phyloP scores from a whole-genome alignment of 2,888 invertebrate species.

The Lasioglossum leucozonium region DNA sequence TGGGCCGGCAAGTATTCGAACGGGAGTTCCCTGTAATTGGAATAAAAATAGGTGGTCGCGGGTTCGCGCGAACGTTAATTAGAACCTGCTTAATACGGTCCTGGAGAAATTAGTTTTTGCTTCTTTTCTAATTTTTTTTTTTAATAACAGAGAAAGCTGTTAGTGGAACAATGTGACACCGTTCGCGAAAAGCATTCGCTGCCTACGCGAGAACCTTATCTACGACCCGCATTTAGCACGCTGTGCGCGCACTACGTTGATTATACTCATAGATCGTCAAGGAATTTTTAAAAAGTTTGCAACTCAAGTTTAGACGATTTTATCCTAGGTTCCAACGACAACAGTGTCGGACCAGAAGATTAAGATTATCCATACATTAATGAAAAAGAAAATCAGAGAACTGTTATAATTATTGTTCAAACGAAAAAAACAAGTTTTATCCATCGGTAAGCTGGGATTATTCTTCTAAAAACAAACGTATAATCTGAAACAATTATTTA shows the following conservation, averaged over 20 bases:
- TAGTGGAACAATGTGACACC: background rate
- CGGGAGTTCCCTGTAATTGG: constrained; percentile 22
- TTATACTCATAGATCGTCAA: background rate
- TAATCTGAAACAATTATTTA: background rate
- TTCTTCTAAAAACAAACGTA: background rate
- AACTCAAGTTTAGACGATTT: background rate
- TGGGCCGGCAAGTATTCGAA: background rate
- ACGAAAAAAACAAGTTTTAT: background rate
- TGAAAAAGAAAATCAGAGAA: too few relatives aligned
- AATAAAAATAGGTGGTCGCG: constrained; percentile 19
- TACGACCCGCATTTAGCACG: background rate
- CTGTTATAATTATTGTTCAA: too few relatives aligned
- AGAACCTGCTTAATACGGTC: constrained; percentile 9
- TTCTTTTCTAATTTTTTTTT: too few relatives aligned
- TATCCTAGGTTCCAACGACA: background rate
- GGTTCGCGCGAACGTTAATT: constrained; percentile 18
- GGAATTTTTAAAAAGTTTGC: background rate
- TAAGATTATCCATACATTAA: too few relatives aligned
- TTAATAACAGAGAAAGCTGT: constrained; percentile 8
- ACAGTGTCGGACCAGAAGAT: background rate
- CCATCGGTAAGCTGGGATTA: background rate
- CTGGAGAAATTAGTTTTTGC: constrained; percentile 13
- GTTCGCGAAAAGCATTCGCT: too few relatives aligned
- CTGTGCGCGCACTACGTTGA: background rate
- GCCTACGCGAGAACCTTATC: background rate